These are phyloP conservation scores for Orgyia antiqua DNA, from an alignment of 2,888 invertebrate genomes.

Conservation along the genomic window DNA sequence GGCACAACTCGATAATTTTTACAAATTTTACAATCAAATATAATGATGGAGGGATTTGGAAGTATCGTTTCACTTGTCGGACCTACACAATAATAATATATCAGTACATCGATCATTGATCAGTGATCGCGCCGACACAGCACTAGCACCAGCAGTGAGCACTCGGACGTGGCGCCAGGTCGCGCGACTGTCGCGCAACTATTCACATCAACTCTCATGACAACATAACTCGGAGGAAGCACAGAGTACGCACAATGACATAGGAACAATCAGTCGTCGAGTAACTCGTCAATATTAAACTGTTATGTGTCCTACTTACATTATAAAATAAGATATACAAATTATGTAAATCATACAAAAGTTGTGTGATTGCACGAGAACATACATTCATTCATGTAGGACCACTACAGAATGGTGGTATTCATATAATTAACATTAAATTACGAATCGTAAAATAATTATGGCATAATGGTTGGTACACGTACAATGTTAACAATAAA, in stretches of 20 bases:
- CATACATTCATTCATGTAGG: constrained; percentile 34
- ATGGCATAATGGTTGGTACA: constrained; percentile 65
- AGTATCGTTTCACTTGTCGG: constrained; percentile 26
- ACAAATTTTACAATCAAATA: constrained; percentile 21
- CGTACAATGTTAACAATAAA: constrained; percentile 52
- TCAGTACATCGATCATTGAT: constrained; percentile 13
- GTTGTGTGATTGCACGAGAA: constrained; percentile 34
- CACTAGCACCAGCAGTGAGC: constrained; percentile 59
- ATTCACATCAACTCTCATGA: neutral
- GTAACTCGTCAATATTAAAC: constrained; percentile 41
- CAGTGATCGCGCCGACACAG: constrained; percentile 28
- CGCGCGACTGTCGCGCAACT: constrained; percentile 1
- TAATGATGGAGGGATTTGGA: constrained; percentile 40
- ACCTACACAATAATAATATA: constrained; percentile 12
- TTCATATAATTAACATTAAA: constrained; percentile 45
- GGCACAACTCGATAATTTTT: constrained; percentile 30
- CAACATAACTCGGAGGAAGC: constrained; percentile 37
- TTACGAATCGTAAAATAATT: constrained; percentile 64
- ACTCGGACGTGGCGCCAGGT: constrained; percentile 21
- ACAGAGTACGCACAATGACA: constrained; percentile 36
- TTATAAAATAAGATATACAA: constrained; percentile 34
- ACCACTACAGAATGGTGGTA: constrained; percentile 35
- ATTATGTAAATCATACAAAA: constrained; percentile 42
- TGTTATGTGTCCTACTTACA: constrained; percentile 48
- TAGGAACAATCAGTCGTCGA: constrained; percentile 57